phyloP scores from a whole-genome alignment of 2,797 vertebrate species.

The Rhynchonycteris naso region DNA sequence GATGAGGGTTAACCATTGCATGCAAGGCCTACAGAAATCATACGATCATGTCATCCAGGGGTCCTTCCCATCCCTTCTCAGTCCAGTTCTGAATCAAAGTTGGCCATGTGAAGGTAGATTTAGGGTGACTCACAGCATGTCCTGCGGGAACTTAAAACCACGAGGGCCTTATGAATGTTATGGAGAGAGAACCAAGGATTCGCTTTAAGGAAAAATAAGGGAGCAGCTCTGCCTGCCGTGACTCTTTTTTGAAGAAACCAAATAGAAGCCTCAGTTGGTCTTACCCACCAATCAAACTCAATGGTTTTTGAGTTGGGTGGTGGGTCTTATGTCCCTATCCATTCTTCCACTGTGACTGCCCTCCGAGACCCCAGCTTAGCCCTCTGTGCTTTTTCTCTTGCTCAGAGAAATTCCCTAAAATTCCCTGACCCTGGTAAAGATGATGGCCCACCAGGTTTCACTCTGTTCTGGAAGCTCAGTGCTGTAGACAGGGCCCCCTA shows the following conservation, averaged over 20 bases:
- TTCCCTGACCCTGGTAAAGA: not conserved
- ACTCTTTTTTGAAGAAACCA: not conserved
- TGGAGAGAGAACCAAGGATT: not conserved
- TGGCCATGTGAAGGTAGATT: not conserved
- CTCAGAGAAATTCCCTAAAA: not conserved
- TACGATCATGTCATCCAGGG: accelerated
- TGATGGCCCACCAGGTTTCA: not conserved
- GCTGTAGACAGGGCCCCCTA: not conserved
- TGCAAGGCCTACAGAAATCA: not conserved
- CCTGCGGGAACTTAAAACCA: not conserved
- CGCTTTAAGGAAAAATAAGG: not conserved
- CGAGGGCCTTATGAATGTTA: not conserved
- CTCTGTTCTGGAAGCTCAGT: not conserved
- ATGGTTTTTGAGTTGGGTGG: not conserved
- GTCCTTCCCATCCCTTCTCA: not conserved
- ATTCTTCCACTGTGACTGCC: not conserved
- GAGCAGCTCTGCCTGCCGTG: not conserved
- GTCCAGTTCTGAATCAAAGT: not conserved
- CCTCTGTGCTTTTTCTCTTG: not conserved
- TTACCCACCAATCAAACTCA: not conserved
- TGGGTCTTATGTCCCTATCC: not conserved
- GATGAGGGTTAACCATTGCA: not conserved
- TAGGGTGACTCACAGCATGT: not conserved
- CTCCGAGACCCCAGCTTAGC: not conserved
- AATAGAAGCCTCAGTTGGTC: not conserved